phyloP scores from a whole-genome alignment of 2,797 vertebrate species.

The Nannoperca australis region DNA sequence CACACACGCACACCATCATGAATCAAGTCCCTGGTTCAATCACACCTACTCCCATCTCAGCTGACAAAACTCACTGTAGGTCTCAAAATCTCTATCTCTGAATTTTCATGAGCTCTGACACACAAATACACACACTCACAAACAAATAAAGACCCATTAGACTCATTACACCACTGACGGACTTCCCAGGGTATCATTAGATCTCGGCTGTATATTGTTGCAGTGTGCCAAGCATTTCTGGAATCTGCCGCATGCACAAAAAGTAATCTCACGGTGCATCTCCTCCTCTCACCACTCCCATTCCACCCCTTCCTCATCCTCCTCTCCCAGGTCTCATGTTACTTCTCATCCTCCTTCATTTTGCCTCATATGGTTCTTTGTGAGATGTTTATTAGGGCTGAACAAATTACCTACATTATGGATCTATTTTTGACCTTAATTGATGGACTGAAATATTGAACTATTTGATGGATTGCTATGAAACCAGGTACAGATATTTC shows the following conservation, averaged over 20 bases:
- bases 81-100: constrained; percentile 18
- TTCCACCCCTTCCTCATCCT: constrained; percentile 14
- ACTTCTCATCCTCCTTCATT: constrained; percentile 18
- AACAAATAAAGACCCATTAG: constrained; percentile 53
- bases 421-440: background rate
- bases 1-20: constrained; percentile 14
- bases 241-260: constrained; percentile 71
- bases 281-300: constrained; percentile 29
- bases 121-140: constrained; percentile 45
- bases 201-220: constrained; percentile 76
- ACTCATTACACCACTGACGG: constrained; percentile 61
- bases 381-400: background rate
- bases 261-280: constrained; percentile 50
- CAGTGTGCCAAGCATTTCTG: constrained; percentile 75
- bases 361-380: background rate
- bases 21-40: constrained; percentile 35
- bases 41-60: constrained; percentile 40
- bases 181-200: constrained; percentile 73
- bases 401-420: constrained; percentile 1
- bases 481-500: too few relatives aligned
- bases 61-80: constrained; percentile 27
- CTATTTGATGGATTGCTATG: too few relatives aligned
- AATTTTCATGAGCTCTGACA: constrained; percentile 62
- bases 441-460: too few relatives aligned
- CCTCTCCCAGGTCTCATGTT: constrained; percentile 42